Percentiles rank a stretch among this genome's conserved stretches.
Evolutionary conservation across 2,113 vertebrate species (phyloP).

Genomic region (Fregata magnificens): DNA sequence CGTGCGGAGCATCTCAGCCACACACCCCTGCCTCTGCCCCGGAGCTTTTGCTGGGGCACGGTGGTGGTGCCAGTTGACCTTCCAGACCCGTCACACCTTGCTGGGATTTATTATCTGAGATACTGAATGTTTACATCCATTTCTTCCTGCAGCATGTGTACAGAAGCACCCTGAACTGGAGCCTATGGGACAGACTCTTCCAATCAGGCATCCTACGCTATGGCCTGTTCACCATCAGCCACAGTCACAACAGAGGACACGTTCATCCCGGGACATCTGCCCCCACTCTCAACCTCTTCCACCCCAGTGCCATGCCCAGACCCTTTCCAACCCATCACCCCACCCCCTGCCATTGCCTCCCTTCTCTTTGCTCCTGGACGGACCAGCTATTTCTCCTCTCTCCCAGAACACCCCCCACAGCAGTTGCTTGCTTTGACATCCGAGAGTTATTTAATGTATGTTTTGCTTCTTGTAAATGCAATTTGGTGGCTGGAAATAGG

Average conservation of each 20-base stretch:
- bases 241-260: not conserved
- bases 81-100: not conserved
- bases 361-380: not conserved
- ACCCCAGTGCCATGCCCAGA: not conserved
- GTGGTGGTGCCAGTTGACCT: not conserved
- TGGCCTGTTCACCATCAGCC: not conserved
- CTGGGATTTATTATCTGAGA: not conserved
- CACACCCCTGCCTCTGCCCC: not conserved
- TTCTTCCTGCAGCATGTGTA: not conserved
- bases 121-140: not conserved
- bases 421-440: not conserved
- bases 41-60: not conserved
- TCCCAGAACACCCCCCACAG: not conserved
- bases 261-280: not conserved
- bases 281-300: not conserved
- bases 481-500: constrained; percentile 15
- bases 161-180: not conserved
- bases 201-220: fast-evolving
- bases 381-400: not conserved
- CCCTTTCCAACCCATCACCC: not conserved
- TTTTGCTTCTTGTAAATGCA: constrained; percentile 26
- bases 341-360: not conserved
- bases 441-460: not conserved
- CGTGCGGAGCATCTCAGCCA: not conserved
- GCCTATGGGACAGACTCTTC: not conserved